Evolutionary conservation across 2,888 invertebrate genomes (phyloP).

Genomic region (Thysanoteuthis rhombus): DNA sequence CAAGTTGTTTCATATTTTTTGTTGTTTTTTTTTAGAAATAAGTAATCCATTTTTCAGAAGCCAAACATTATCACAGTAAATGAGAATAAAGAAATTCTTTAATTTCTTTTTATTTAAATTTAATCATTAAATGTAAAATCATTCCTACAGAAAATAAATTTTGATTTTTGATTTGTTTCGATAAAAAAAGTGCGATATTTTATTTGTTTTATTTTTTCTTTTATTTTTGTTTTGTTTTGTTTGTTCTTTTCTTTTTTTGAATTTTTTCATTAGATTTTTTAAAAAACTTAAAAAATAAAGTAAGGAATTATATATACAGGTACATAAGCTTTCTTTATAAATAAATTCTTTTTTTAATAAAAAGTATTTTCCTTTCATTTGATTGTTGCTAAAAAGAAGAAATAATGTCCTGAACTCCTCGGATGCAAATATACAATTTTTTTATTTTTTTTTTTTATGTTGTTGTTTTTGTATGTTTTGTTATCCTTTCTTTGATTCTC

Average conservation of each 20-base stretch:
- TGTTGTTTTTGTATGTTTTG: too few species aligned
- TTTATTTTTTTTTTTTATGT: neutral
- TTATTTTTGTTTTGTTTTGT: neutral
- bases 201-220: neutral
- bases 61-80: neutral
- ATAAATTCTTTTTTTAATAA: neutral
- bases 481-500: too few species aligned
- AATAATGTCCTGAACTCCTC: neutral
- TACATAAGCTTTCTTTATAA: too few species aligned
- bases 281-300: neutral
- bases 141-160: conserved; percentile 1
- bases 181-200: neutral
- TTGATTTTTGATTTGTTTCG: neutral
- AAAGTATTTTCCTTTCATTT: neutral
- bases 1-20: neutral
- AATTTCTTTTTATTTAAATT: neutral
- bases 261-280: neutral
- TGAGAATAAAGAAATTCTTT: neutral
- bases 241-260: neutral
- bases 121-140: neutral
- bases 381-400: neutral
- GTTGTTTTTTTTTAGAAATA: neutral
- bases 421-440: neutral
- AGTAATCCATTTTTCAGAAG: neutral
- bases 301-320: neutral